These are phyloP conservation scores for Lathronympha strigana DNA, from an alignment of 2,888 invertebrate species.

Conservation along the genomic window DNA sequence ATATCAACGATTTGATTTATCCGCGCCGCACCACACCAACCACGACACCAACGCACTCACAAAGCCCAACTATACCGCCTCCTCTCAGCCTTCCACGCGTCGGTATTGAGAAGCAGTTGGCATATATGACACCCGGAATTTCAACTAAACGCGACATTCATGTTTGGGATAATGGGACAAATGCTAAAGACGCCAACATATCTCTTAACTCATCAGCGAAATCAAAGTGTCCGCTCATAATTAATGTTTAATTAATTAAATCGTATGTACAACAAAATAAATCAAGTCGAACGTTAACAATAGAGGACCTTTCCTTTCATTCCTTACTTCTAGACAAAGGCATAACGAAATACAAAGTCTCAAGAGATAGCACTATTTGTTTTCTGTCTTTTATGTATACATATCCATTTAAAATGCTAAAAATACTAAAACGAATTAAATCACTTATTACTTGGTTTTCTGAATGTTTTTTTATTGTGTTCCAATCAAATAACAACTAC, in stretches of 20 bases:
- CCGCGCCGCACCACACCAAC: too few species aligned
- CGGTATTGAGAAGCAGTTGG: background rate
- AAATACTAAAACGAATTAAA: too few species aligned
- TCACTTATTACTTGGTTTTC: too few species aligned
- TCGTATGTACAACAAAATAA: constrained; percentile 18
- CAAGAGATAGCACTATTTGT: constrained; percentile 11
- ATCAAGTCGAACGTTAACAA: constrained; percentile 5
- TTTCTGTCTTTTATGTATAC: background rate
- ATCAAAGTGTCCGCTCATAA: constrained; percentile 15
- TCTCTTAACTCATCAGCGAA: background rate
- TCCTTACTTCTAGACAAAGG: constrained; percentile 6
- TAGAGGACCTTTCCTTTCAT: constrained; percentile 18
- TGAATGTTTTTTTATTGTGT: too few species aligned
- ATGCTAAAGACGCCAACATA: background rate
- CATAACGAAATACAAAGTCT: constrained; percentile 13
- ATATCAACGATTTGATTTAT: too few species aligned
- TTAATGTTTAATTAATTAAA: constrained; percentile 32
- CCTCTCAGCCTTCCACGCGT: background rate
- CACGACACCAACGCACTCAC: background rate
- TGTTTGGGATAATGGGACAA: constrained; percentile 7
- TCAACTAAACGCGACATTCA: background rate
- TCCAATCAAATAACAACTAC: too few species aligned
- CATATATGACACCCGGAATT: background rate
- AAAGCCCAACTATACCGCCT: background rate
- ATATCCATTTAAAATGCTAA: too few species aligned